Conservation (phyloP, 1,140 invertebrate species). For the Aphelenchoides avenae region DNA sequence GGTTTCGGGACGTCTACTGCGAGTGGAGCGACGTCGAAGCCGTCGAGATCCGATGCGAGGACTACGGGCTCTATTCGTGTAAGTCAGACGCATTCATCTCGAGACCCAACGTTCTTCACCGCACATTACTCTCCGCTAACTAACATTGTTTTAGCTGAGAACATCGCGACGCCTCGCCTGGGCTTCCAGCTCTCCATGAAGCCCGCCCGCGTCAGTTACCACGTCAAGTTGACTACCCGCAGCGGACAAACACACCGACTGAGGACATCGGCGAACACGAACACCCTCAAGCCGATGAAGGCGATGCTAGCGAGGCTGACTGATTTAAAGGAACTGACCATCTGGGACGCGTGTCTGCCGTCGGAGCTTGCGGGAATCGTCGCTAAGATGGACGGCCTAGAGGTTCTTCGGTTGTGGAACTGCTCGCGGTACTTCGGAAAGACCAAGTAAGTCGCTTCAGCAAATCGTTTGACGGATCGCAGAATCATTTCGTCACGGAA, state of each 20-base stretch:
- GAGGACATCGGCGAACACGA: too few species aligned
- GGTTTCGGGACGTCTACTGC: background rate
- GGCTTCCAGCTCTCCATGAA: too few species aligned
- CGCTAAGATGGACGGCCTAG: background rate
- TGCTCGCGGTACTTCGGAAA: slow-evolving; percentile 29
- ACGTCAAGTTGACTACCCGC: slow-evolving; percentile 6
- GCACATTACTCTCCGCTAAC: too few species aligned
- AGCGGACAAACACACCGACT: background rate
- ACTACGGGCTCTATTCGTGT: too few species aligned
- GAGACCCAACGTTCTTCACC: too few species aligned
- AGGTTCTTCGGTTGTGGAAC: slow-evolving; percentile 32
- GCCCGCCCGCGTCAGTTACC: too few species aligned
- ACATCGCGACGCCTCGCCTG: background rate
- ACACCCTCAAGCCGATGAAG: too few species aligned
- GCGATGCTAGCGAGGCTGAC: too few species aligned
- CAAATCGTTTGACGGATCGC: background rate
- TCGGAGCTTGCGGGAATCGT: too few species aligned
- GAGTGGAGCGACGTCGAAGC: slow-evolving; percentile 2
- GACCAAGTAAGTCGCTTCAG: slow-evolving; percentile 20
- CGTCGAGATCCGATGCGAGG: slow-evolving; percentile 7
- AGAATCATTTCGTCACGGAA: slow-evolving; percentile 1
- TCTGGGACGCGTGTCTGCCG: slow-evolving; percentile 26
- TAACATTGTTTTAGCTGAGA: background rate
- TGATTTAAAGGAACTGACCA: slow-evolving; percentile 25
- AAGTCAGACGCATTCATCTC: background rate